A percentile compares a stretch with the other conserved stretches of the same genome.
Evolutionary conservation across 2,888 invertebrate genomes (phyloP).

Genomic region (Eudemis profundana): DNA sequence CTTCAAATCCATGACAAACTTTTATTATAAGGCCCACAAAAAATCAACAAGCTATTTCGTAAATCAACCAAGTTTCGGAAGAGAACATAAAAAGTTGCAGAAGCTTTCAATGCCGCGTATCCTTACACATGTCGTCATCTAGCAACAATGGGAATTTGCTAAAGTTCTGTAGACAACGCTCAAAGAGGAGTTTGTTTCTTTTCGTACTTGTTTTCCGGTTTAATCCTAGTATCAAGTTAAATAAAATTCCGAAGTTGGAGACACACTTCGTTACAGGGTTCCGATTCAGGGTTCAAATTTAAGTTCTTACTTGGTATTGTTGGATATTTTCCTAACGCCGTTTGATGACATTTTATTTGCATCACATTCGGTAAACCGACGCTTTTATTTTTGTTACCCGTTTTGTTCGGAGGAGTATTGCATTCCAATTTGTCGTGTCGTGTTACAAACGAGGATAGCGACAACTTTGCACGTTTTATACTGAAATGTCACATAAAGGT

Average conservation of each 20-base stretch:
- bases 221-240: not conserved
- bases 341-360: not conserved
- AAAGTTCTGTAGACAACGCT: slow-evolving; percentile 3
- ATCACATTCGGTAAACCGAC: slow-evolving; percentile 1
- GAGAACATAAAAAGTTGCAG: slow-evolving; percentile 31
- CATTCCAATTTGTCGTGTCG: slow-evolving; percentile 31
- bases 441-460: slow-evolving; percentile 14
- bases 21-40: not conserved
- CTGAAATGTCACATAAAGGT: slow-evolving; percentile 32
- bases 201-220: not conserved
- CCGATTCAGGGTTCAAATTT: too few species aligned
- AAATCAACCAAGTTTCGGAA: slow-evolving; percentile 50
- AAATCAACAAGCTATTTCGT: slow-evolving; percentile 20
- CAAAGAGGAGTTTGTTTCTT: not conserved
- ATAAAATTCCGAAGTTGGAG: too few species aligned
- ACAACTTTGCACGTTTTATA: slow-evolving; percentile 11
- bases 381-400: slow-evolving; percentile 1
- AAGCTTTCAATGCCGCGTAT: slow-evolving; percentile 9
- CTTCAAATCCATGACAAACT: not conserved
- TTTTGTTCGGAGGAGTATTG: slow-evolving; percentile 10
- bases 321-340: too few species aligned
- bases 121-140: slow-evolving; percentile 31
- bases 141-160: slow-evolving; percentile 3
- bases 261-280: too few species aligned
- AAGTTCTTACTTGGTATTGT: too few species aligned